These are phyloP conservation scores for Ascidia mentula DNA, from an alignment of 23 tunicate species.

Conservation along the genomic window DNA sequence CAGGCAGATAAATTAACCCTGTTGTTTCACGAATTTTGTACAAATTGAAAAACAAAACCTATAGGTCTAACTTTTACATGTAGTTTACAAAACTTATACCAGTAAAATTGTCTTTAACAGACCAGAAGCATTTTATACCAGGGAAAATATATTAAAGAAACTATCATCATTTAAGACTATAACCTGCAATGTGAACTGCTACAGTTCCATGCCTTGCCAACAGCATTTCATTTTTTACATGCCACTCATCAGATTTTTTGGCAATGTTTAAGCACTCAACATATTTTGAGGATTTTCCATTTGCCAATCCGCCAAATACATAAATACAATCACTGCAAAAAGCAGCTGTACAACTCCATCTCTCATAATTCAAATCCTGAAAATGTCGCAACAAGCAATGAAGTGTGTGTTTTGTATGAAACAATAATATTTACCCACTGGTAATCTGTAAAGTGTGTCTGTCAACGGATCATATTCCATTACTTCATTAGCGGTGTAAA, in stretches of 20 bases:
- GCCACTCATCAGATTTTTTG: neutral
- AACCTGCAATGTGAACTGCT: neutral
- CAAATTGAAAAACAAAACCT: too few species aligned
- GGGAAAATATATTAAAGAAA: too few species aligned
- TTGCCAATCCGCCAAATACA: neutral
- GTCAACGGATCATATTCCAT: neutral
- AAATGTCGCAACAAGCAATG: neutral
- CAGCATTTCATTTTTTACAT: neutral
- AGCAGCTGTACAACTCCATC: neutral
- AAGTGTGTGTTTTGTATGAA: neutral
- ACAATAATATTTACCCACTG: neutral
- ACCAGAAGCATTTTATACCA: too few species aligned
- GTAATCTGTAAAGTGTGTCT: neutral
- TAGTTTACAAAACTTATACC: too few species aligned
- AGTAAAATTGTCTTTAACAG: too few species aligned
- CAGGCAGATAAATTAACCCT: neutral
- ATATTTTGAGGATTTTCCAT: neutral
- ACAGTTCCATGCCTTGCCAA: neutral
- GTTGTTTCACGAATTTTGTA: too few species aligned
- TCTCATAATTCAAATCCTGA: neutral
- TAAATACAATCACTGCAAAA: neutral
- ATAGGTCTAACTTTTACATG: too few species aligned
- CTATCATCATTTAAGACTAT: too few species aligned
- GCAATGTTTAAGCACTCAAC: neutral
- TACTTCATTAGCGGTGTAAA: neutral